A percentile compares a stretch with the other conserved stretches of the same genome.
phyloP scores from a whole-genome alignment of 2,888 invertebrate genomes.

The Heteropelma amictum region DNA sequence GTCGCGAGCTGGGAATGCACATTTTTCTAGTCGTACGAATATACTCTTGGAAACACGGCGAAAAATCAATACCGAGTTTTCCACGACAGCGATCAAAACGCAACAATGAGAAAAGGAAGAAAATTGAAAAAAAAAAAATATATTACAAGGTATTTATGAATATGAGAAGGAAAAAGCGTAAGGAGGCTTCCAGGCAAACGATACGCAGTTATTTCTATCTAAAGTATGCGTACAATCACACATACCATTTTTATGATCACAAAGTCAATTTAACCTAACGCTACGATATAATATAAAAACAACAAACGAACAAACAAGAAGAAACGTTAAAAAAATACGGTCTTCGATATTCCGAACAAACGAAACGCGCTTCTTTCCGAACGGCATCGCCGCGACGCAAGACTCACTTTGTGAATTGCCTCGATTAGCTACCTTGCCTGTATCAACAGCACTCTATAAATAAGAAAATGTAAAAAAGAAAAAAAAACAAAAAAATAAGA shows the following conservation, averaged over 20 bases:
- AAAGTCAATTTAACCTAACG: constrained; percentile 49
- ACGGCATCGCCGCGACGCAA: constrained; percentile 49
- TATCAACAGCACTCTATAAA: constrained; percentile 66
- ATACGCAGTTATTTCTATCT: constrained; percentile 47
- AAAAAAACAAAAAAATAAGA: background rate
- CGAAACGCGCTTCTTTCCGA: constrained; percentile 50
- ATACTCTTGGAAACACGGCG: constrained; percentile 55
- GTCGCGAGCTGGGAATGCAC: constrained; percentile 49
- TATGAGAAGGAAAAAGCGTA: constrained; percentile 56
- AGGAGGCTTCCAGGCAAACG: constrained; percentile 58
- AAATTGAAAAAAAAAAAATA: constrained; percentile 17
- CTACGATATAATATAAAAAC: constrained; percentile 13
- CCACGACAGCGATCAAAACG: constrained; percentile 19
- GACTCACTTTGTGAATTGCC: constrained; percentile 66
- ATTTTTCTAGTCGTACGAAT: constrained; percentile 61
- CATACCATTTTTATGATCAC: constrained; percentile 40
- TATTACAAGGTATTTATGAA: constrained; percentile 30
- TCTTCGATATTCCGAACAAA: constrained; percentile 29
- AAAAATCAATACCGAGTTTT: constrained; percentile 37
- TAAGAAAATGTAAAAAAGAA: constrained; percentile 15
- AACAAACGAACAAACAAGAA: constrained; percentile 3
- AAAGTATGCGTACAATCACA: constrained; percentile 25
- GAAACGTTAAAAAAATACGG: constrained; percentile 5
- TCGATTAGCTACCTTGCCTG: constrained; percentile 70
- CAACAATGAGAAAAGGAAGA: constrained; percentile 6